These are phyloP conservation scores for Notarius quadriscutis DNA, from an alignment of 2,113 vertebrate species.

Conservation along the genomic window DNA sequence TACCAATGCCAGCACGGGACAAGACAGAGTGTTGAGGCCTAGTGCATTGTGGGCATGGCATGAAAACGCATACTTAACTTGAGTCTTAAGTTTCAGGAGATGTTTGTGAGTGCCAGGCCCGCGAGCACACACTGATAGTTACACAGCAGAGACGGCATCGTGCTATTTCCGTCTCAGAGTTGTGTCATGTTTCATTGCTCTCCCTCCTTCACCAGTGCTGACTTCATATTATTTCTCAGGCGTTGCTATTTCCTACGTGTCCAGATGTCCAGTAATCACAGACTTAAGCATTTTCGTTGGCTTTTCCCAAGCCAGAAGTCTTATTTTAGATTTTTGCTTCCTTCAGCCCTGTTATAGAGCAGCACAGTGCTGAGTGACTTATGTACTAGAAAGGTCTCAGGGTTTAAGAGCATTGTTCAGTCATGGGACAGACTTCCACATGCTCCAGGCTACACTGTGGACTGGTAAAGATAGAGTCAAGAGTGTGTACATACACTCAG, in stretches of 20 bases:
- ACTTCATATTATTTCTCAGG: slow-evolving; percentile 4
- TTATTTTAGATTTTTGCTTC: background rate
- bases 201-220: slow-evolving; percentile 10
- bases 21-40: slow-evolving; percentile 16
- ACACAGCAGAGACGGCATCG: slow-evolving; percentile 20
- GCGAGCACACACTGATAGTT: background rate
- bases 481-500: background rate
- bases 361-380: background rate
- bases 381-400: background rate
- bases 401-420: background rate
- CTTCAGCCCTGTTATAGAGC: background rate
- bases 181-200: slow-evolving; percentile 43
- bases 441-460: background rate
- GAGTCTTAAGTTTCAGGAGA: slow-evolving; percentile 21
- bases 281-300: background rate
- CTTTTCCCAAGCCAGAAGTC: background rate
- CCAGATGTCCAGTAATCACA: slow-evolving; percentile 18
- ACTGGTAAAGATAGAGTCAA: background rate
- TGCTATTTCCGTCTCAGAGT: slow-evolving; percentile 35
- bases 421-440: background rate
- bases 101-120: slow-evolving; percentile 15
- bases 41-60: slow-evolving; percentile 11
- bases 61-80: background rate
- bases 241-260: slow-evolving; percentile 13
- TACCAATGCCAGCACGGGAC: slow-evolving; percentile 30